A percentile compares a stretch with the other conserved stretches of the same genome.
These are phyloP conservation scores for Oreohelix idahoensis DNA, from an alignment of 1,140 invertebrate species.

Conservation along the genomic window DNA sequence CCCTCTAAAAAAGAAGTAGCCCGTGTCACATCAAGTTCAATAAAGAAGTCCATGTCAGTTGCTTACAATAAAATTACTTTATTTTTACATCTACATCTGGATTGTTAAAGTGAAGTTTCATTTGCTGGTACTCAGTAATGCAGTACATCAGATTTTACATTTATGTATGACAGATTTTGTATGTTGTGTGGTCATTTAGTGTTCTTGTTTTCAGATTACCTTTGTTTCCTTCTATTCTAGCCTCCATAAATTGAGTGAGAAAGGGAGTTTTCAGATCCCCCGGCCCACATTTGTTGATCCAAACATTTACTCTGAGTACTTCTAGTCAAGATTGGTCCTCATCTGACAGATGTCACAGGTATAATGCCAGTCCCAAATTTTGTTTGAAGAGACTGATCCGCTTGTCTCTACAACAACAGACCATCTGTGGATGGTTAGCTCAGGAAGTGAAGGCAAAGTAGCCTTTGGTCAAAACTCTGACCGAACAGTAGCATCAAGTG, in stretches of 20 bases:
- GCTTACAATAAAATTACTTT: too few relatives aligned
- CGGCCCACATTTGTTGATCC: slow-evolving; percentile 37
- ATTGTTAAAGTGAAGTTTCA: too few relatives aligned
- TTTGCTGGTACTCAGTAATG: too few relatives aligned
- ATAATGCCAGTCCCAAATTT: neutral
- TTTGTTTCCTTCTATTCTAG: slow-evolving; percentile 17
- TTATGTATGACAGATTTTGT: too few relatives aligned
- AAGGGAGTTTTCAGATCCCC: slow-evolving; percentile 36
- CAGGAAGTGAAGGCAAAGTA: neutral
- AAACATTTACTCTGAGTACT: slow-evolving; percentile 39
- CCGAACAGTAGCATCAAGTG: neutral
- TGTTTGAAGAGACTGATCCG: neutral
- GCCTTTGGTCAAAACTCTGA: neutral
- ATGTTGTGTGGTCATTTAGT: too few relatives aligned
- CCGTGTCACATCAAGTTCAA: too few relatives aligned
- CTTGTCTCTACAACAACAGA: neutral
- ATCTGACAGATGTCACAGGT: neutral
- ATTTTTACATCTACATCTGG: too few relatives aligned
- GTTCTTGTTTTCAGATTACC: neutral
- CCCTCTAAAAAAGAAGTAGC: too few relatives aligned
- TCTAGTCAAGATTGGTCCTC: slow-evolving; percentile 1
- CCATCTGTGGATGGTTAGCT: neutral
- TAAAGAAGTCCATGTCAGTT: too few relatives aligned
- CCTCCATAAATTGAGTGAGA: slow-evolving; percentile 32
- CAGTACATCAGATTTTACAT: too few relatives aligned